Percentiles rank a stretch among this genome's conserved stretches.
Evolutionary conservation across 1,140 invertebrate genomes (phyloP).

Genomic region (Rhopalosiphum maidis): DNA sequence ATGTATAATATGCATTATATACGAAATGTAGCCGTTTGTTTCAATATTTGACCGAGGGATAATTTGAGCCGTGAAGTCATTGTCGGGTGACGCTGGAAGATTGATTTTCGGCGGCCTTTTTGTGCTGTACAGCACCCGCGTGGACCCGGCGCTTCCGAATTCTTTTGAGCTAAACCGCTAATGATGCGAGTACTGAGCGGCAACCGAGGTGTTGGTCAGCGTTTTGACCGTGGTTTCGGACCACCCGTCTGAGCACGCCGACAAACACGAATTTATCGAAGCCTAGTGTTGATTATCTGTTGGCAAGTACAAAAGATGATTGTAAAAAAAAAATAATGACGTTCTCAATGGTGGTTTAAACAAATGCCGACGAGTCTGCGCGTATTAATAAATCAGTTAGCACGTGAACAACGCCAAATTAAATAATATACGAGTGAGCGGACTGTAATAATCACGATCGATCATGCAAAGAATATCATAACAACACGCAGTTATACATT

Average conservation of each 20-base stretch:
- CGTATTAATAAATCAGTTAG: neutral
- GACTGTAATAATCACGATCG: neutral
- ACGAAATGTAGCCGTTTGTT: neutral
- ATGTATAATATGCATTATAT: neutral
- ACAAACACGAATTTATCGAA: neutral
- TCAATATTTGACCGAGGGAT: constrained; percentile 17
- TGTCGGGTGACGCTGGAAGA: neutral
- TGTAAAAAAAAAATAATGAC: neutral
- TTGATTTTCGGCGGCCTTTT: constrained; percentile 19
- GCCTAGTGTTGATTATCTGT: neutral
- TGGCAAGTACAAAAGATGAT: neutral
- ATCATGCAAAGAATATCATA: neutral
- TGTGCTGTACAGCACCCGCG: neutral
- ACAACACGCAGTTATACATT: too few species aligned
- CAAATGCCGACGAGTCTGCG: neutral
- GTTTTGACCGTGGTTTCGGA: neutral
- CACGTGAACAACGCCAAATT: neutral
- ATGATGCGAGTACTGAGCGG: neutral
- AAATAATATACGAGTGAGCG: neutral
- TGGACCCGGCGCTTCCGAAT: neutral
- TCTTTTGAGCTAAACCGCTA: constrained; percentile 38
- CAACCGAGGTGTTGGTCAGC: constrained; percentile 14
- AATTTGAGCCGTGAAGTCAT: neutral
- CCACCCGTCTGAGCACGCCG: neutral
- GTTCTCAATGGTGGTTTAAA: too few species aligned